These are phyloP conservation scores for Dicycla oo DNA, from an alignment of 2,888 invertebrate species.

Conservation along the genomic window DNA sequence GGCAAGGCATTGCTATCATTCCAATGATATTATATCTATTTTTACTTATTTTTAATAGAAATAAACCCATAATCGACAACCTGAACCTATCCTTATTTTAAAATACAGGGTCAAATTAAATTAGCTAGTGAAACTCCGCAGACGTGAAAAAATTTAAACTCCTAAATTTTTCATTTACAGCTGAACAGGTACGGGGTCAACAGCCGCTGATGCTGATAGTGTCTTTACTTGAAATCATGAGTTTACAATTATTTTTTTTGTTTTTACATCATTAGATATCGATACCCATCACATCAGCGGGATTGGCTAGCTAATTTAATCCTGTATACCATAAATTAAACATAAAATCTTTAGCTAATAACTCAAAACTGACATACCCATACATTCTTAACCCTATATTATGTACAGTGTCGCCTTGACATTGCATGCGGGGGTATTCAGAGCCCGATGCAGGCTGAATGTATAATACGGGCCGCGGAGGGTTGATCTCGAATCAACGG, in stretches of 20 bases:
- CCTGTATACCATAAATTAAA: neutral
- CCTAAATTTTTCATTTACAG: neutral
- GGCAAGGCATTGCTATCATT: no score
- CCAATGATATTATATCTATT: neutral
- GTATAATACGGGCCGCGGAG: constrained; percentile 42
- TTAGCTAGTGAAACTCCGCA: no score
- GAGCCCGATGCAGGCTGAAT: constrained; percentile 51
- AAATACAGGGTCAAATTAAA: neutral
- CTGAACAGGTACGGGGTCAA: neutral
- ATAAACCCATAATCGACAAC: neutral
- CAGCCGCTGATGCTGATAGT: no score
- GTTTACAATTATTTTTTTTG: neutral
- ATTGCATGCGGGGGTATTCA: constrained; percentile 52
- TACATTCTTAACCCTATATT: constrained; percentile 17
- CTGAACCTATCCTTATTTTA: no score
- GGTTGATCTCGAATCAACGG: constrained; percentile 39
- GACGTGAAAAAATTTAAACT: neutral
- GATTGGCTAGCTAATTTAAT: neutral
- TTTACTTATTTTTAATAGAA: neutral
- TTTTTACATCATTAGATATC: neutral
- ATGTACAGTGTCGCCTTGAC: constrained; percentile 54
- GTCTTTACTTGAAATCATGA: neutral
- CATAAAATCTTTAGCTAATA: constrained; percentile 8
- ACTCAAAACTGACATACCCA: constrained; percentile 2
- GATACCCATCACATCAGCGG: neutral